phyloP scores from a whole-genome alignment of 2,113 vertebrate genomes.

The Syngnathus typhle region DNA sequence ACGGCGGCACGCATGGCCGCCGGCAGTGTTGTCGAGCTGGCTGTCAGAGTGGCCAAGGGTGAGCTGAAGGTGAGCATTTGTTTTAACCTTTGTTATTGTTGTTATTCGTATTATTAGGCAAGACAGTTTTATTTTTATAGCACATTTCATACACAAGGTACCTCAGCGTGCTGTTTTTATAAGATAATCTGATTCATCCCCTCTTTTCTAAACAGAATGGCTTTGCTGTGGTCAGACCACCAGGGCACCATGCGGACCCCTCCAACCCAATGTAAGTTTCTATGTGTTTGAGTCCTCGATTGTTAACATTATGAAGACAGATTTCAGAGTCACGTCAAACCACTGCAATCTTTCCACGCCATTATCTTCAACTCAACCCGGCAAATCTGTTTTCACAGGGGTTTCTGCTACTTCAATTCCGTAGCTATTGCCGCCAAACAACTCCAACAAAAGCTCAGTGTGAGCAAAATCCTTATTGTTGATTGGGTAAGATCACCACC shows the following conservation, averaged over 20 bases:
- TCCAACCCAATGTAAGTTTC: constrained; percentile 84
- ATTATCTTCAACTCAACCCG: background rate
- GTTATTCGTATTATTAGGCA: background rate
- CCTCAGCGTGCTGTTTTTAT: no score
- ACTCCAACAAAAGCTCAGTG: constrained; percentile 77
- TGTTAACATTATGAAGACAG: background rate
- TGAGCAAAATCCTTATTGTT: constrained; percentile 88
- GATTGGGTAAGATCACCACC: constrained; percentile 80
- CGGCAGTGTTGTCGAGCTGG: constrained; percentile 83
- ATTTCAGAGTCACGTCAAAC: background rate
- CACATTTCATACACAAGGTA: no score
- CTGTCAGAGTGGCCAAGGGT: constrained; percentile 83
- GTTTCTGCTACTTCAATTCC: constrained; percentile 90
- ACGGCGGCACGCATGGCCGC: constrained; percentile 88
- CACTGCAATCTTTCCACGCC: background rate
- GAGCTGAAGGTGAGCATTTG: constrained; percentile 80
- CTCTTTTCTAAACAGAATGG: constrained; percentile 75
- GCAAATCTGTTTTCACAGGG: constrained; percentile 65
- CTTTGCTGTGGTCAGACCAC: constrained; percentile 88
- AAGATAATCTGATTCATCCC: constrained; percentile 8
- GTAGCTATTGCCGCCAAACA: constrained; percentile 87
- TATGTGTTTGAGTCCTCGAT: constrained; percentile 1
- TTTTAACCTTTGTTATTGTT: background rate
- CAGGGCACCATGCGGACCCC: constrained; percentile 85
- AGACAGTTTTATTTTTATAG: no score